Evolutionary conservation across 1,140 invertebrate species (phyloP), one percentile per base, ranked within the genome.

Genomic region (Neodiprion fabricii): DNA sequence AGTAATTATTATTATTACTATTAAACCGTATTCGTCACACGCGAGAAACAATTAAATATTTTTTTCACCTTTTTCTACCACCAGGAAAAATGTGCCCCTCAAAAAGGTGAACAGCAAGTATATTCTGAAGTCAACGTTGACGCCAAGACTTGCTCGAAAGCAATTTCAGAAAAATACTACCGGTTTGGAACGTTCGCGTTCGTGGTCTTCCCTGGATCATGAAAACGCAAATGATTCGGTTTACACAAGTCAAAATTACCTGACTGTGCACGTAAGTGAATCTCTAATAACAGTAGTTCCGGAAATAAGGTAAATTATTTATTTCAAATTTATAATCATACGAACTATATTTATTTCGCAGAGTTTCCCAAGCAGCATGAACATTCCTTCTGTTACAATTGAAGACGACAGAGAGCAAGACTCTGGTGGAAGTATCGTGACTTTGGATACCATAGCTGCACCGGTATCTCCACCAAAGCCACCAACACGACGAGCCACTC

Each of bases 71-170:
- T 74, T 40, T 48, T 7, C 53, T 72, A 73, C 67, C 89, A 88
- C 4, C 80, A 95, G 94, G 84, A 94, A 94, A 87, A 94, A 92
- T 80, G 94, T 96, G 1, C 94, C 92, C 69, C 79, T 96, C 74
- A 95, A 95, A 82, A 96, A 96, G 83, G 91, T 95, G 0, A 95
- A 93, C 81, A 95, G 94, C 80, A 95, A 94, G 79, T 93, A 96
- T 78, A 96, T 96, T 66, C 83, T 96, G 7, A 95, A 95, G 86
- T 95, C 94, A 47, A 95, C 95, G 0, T 80, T 96, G 65, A 96
- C 95, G 0, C 95, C 95, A 1, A 91, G 92, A 75, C 83, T 95
- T 47, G 91, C 91, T 11, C 88, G 95, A 9, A 94, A 92, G 77
- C 91, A 93, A 75, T 88, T 93, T 48, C 90, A 92, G 76, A 90